These are phyloP conservation scores for Habropoda laboriosa DNA, from an alignment of 1,140 invertebrate genomes.

Conservation along the genomic window DNA sequence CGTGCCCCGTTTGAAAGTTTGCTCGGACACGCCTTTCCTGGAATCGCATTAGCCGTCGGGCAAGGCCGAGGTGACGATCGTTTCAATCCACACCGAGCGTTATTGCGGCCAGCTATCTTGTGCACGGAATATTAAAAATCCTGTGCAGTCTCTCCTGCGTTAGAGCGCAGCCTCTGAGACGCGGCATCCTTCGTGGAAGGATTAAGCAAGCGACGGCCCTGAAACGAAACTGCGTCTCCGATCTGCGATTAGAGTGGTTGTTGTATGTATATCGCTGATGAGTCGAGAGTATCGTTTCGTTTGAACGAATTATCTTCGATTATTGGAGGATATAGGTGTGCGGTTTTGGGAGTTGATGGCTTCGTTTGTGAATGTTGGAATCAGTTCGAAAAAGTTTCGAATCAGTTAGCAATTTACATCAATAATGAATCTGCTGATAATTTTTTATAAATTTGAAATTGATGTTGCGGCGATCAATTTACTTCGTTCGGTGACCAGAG, in stretches of 20 bases:
- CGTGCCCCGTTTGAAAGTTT: conserved; percentile 55
- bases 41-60: conserved; percentile 57
- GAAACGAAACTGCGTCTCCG: conserved; percentile 33
- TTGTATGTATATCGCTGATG: background rate
- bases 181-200: conserved; percentile 45
- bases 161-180: conserved; percentile 23
- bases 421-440: too few relatives aligned
- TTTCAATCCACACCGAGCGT: conserved; percentile 55
- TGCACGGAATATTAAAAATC: conserved; percentile 43
- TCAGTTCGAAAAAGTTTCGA: too few relatives aligned
- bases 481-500: too few relatives aligned
- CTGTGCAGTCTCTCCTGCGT: background rate
- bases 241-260: background rate
- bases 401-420: too few relatives aligned
- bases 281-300: background rate
- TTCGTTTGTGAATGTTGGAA: too few relatives aligned
- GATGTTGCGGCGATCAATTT: too few relatives aligned
- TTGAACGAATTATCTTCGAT: too few relatives aligned
- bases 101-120: conserved; percentile 18
- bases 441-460: too few relatives aligned
- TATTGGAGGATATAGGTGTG: too few relatives aligned
- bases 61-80: conserved; percentile 68
- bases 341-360: too few relatives aligned
- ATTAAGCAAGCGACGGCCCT: conserved; percentile 38
- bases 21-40: conserved; percentile 51